These are phyloP conservation scores for Agonopterix arenella DNA, from an alignment of 2,888 invertebrate genomes.

Conservation along the genomic window DNA sequence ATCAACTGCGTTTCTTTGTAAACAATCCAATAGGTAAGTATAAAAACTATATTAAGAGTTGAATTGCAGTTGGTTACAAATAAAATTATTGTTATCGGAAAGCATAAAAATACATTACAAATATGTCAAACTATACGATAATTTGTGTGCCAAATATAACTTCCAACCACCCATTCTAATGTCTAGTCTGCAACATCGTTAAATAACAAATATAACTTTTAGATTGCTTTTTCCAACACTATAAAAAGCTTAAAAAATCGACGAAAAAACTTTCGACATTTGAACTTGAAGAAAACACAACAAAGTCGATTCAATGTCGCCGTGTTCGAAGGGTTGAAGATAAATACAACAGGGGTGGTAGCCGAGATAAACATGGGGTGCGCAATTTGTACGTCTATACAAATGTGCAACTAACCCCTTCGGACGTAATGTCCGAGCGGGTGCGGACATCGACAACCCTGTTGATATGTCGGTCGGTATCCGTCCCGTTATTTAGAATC, in stretches of 20 bases:
- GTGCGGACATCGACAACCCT: conserved; percentile 4
- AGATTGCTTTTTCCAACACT: too few relatives aligned
- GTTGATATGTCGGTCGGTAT: neutral
- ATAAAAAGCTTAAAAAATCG: neutral
- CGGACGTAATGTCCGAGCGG: conserved; percentile 18
- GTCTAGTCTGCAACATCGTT: too few relatives aligned
- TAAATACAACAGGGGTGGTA: conserved; percentile 55
- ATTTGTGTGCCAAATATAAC: too few relatives aligned
- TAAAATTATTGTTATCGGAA: too few relatives aligned
- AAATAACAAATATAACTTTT: too few relatives aligned
- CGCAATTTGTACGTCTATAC: conserved; percentile 69
- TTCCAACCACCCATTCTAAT: too few relatives aligned
- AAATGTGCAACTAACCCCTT: conserved; percentile 50
- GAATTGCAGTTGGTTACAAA: too few relatives aligned
- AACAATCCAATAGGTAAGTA: too few relatives aligned
- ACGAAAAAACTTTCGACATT: conserved; percentile 3
- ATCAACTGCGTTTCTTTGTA: too few relatives aligned
- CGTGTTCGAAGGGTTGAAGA: conserved; percentile 61
- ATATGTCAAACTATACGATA: too few relatives aligned
- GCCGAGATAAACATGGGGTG: conserved; percentile 51
- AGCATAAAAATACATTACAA: too few relatives aligned
- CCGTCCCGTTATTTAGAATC: neutral
- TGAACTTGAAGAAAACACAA: conserved; percentile 34
- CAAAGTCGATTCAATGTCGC: conserved; percentile 56
- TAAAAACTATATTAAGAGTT: too few relatives aligned